Evolutionary conservation across 1,140 invertebrate genomes (phyloP), one percentile per base, ranked within the genome.

Genomic region (Micrasema minimum): DNA sequence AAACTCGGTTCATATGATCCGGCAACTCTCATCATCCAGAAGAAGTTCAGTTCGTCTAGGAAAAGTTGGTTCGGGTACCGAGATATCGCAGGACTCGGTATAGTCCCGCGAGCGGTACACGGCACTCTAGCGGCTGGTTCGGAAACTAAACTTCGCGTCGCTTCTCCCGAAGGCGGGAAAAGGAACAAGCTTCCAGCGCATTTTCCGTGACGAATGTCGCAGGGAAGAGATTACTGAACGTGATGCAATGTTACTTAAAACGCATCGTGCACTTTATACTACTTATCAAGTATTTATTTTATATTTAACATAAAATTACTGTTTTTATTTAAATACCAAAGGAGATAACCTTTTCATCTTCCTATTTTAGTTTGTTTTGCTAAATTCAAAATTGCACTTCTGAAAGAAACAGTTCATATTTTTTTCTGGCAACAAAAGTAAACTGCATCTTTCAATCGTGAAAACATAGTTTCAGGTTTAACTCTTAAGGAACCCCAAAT

Each of bases 1-100:
- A 70, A 74, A 70, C 67, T 74, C 67, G 72, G 38, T 50, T n/a
- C n/a, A n/a, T n/a, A n/a, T n/a, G n/a, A n/a, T n/a, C 62, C 69
- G 31, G 55, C 45, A 12, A 9, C n/a, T n/a, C 64, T 53, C 43
- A 46, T 48, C 61, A 46, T 20, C 41, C 61, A 16, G 61, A 26
- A 43, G 22, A 23, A 41, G 12, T 12, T 61, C 57, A 31, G 51
- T 31, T 16, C 12, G 51, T 26, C 10, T 55, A 6, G 16, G 10
- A 3, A 18, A 4, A 18, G 18, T 3, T 43, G 46, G 1, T 22
- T 11, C 45, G 11, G 16, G 45, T 48, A 16, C 45, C 14, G 45
- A n/a, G n/a, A n/a, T 16, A 11, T n/a, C 46, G 46, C 10, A 10
- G 16, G 18, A 18, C 16, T 12, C 6, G 2, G 48, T 16, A 22